Conservation (phyloP, 2,888 invertebrate genomes). For the Drosophila fungiperda region DNA sequence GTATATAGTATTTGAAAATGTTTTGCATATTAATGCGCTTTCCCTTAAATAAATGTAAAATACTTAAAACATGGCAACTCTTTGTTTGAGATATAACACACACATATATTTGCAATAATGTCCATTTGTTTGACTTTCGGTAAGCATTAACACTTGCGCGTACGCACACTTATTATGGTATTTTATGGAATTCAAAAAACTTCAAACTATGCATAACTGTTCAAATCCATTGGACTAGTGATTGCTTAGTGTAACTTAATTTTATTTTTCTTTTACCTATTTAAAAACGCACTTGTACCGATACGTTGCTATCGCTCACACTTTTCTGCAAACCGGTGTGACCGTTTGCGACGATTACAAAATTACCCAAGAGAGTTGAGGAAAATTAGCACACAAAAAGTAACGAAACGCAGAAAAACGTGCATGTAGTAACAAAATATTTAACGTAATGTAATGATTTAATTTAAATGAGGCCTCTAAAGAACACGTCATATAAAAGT, state of each 20-base stretch:
- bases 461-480: background rate
- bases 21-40: background rate
- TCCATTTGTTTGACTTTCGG: slow-evolving; percentile 28
- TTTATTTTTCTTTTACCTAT: slow-evolving; percentile 15
- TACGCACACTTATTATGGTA: no score
- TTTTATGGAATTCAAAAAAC: background rate
- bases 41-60: slow-evolving; percentile 38
- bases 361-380: slow-evolving; percentile 12
- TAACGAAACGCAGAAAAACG: slow-evolving; percentile 4
- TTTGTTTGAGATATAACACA: slow-evolving; percentile 24
- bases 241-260: background rate
- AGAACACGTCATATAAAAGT: background rate
- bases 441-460: slow-evolving; percentile 4
- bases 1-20: background rate
- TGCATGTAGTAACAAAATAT: background rate
- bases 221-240: background rate
- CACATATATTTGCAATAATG: slow-evolving; percentile 23
- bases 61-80: slow-evolving; percentile 60
- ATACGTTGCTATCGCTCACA: slow-evolving; percentile 42
- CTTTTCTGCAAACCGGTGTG: slow-evolving; percentile 31
- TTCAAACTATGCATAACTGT: background rate
- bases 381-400: background rate
- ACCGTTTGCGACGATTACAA: slow-evolving; percentile 1
- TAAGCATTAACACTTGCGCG: no score
- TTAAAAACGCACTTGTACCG: slow-evolving; percentile 32